Percentiles rank a stretch among this genome's conserved stretches.
Evolutionary conservation across 2,888 invertebrate genomes (phyloP).

Genomic region (Prosopocoilus inquinatus): DNA sequence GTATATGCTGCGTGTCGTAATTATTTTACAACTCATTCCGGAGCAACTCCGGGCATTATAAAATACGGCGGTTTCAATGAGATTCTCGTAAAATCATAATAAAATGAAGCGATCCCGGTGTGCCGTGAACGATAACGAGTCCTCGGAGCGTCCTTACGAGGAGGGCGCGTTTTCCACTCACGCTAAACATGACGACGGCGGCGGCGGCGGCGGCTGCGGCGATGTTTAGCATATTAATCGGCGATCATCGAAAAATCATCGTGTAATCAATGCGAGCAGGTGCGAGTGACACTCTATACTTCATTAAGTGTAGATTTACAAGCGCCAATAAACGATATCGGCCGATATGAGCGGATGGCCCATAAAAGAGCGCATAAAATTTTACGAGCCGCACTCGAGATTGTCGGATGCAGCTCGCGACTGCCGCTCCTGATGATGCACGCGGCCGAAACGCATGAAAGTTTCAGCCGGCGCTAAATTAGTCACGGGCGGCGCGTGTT

Average conservation of each 20-base stretch:
- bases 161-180: constrained; percentile 3
- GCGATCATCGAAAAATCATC: constrained; percentile 17
- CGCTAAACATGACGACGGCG: background rate
- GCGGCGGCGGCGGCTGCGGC: background rate
- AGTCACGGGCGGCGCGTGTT: too few relatives aligned
- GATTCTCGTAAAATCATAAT: constrained; percentile 20
- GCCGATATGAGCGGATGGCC: constrained; percentile 46
- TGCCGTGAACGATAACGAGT: constrained; percentile 16
- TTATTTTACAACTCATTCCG: too few relatives aligned
- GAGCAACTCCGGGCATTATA: too few relatives aligned
- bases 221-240: background rate
- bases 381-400: constrained; percentile 40
- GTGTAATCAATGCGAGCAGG: constrained; percentile 38
- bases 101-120: constrained; percentile 15
- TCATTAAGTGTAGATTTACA: constrained; percentile 49
- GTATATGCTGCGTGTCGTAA: too few relatives aligned
- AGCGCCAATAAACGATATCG: constrained; percentile 49
- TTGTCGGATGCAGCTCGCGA: constrained; percentile 18
- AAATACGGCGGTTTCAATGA: constrained; percentile 15
- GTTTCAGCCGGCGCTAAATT: too few relatives aligned
- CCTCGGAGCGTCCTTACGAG: constrained; percentile 12
- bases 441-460: background rate
- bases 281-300: constrained; percentile 47
- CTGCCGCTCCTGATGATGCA: constrained; percentile 5
- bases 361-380: constrained; percentile 47